phyloP scores from a whole-genome alignment of 2,797 vertebrate species.

The Pseudomugil gertrudae region DNA sequence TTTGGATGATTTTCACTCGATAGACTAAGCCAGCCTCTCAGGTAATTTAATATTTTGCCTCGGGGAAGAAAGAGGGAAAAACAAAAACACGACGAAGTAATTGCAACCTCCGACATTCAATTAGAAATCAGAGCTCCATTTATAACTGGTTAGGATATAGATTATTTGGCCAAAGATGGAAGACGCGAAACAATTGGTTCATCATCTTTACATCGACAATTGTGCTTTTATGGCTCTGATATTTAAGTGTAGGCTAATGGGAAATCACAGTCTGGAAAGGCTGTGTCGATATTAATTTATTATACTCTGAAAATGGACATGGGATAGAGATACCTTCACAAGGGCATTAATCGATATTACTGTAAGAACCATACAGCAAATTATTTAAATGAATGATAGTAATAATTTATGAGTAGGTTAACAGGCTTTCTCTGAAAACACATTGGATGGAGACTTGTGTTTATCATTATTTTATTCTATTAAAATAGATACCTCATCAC shows the following conservation, averaged over 20 bases:
- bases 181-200: slow-evolving; percentile 35
- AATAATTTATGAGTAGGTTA: background rate
- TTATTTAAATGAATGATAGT: slow-evolving; percentile 3
- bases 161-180: slow-evolving; percentile 49
- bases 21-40: slow-evolving; percentile 29
- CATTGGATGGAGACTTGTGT: too few species aligned
- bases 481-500: background rate
- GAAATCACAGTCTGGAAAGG: background rate
- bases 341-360: slow-evolving; percentile 17
- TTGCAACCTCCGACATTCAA: slow-evolving; percentile 20
- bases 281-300: background rate
- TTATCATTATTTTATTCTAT: too few species aligned
- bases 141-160: slow-evolving; percentile 49
- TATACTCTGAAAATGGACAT: background rate
- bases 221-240: background rate
- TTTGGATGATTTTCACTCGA: slow-evolving; percentile 9
- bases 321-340: background rate
- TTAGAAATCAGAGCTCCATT: slow-evolving; percentile 41
- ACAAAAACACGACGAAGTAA: slow-evolving; percentile 6
- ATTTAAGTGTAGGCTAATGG: slow-evolving; percentile 13
- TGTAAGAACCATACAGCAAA: background rate
- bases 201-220: background rate
- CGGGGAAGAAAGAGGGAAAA: background rate
- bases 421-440: slow-evolving; percentile 9
- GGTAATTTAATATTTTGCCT: slow-evolving; percentile 50